Base-by-base conservation (phyloP, 1,140 invertebrate genomes). In the Drosophila mayri region DNA sequence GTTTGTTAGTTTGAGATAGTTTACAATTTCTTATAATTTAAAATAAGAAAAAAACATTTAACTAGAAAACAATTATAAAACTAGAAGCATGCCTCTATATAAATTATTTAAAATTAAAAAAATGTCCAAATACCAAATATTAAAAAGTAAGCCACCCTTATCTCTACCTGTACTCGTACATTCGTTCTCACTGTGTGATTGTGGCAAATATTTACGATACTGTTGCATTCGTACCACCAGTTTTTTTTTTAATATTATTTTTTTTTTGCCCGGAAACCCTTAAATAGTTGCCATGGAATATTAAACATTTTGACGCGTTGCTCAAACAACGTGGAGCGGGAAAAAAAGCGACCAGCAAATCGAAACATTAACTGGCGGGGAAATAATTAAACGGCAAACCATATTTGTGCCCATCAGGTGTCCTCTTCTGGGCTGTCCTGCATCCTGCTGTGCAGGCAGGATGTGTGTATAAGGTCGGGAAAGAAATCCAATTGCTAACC, bases 401-500 rank as follows among this genome's bases (percentile, higher is more conserved):
- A 44, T 81, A 60, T 74, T 58, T 55, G 44, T 35, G 47, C 38
- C 60, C 66, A 61, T 85, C 78, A 78, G 73, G 78, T 76, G 81
- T 71, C 52, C 66, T 60, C 66, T 71, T 49, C 63, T 41, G 16
- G 16, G 28, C 8, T 1, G 28, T 52, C 52, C 18, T 64, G 32
- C 18, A 40, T 40, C 37, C 62, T 3, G 46, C 30, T 71, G 54
- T 16, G 38, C 30, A 11, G 47, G 28, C 35, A 12, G 20, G 16
- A 66, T 46, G 61, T 32, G 43, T 30, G 11, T 37, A n/a, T 22
- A 22, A 12, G 50, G 18, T 37, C 10, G 50, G 63, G 59, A 80
- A 75, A 76, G 76, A 75, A 81, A 90, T 90, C 85, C 81, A 88
- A 88, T 88, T 85, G 85, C 73, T 90, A 90, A 90, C 85, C 85